These are phyloP conservation scores for Strigamia crassipes DNA, from an alignment of 2,888 invertebrate genomes.

Conservation along the genomic window DNA sequence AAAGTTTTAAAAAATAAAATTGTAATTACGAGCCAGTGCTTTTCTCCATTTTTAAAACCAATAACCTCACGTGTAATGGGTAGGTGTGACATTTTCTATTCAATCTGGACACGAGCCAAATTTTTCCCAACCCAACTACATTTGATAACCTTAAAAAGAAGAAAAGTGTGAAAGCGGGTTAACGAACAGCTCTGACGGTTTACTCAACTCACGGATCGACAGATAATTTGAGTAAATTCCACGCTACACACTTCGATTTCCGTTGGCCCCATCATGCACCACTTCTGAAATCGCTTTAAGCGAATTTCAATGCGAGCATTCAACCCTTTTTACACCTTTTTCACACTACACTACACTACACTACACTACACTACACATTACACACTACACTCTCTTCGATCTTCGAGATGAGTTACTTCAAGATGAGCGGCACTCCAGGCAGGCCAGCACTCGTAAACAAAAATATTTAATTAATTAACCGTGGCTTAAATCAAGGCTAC, in stretches of 20 bases:
- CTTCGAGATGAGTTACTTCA: no score
- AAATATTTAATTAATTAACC: no score
- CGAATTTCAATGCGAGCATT: not conserved
- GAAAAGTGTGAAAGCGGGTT: not conserved
- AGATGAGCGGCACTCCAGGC: no score
- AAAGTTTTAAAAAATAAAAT: no score
- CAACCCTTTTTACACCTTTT: not conserved
- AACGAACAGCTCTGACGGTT: not conserved
- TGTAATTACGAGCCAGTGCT: not conserved
- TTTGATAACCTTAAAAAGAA: not conserved
- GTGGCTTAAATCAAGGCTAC: no score
- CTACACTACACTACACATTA: no score
- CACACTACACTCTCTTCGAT: not conserved
- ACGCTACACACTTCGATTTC: slow-evolving; percentile 13
- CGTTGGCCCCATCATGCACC: slow-evolving; percentile 3
- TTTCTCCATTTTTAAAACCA: not conserved
- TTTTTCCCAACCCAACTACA: not conserved
- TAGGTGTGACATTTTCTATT: not conserved
- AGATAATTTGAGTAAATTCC: slow-evolving; percentile 10
- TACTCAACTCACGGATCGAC: not conserved
- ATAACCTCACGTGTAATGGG: not conserved
- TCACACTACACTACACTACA: no score
- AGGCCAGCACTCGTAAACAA: no score
- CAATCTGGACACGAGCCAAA: not conserved
- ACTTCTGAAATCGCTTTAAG: not conserved